Base-by-base conservation (phyloP, 2,113 vertebrate genomes). In the Murina feae region DNA sequence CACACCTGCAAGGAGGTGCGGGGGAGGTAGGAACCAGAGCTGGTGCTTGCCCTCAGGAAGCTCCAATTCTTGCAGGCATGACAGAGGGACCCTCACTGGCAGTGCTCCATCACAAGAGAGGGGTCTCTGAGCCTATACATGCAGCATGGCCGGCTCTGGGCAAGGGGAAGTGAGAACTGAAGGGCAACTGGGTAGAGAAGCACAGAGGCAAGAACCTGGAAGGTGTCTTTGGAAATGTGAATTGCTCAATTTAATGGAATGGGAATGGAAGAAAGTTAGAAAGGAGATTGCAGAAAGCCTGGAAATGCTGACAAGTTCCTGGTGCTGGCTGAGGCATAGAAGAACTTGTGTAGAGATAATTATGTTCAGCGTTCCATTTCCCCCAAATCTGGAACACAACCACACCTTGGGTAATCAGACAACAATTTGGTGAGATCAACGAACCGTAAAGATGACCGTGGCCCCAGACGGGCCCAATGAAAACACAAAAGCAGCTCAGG, bases 381-480 rank as follows among this genome's bases (percentile, higher is more conserved):
- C 94, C 60, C 91, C 69, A 58, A 53, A 82, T 90, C 94, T 96
- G 95, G 96, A 97, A 82, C 44, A 89, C 37, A 44, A 95, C 42
- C 88, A 92, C 4, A 25, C 78, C 88, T 92, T 95, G 90, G 92
- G 87, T 97, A 93, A 96, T 94, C 90, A 71, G 87, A 86, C 68
- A 97, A 96, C 96, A 97, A 96, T 94, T 35, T 37, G 88, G 92
- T 92, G 94, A 97, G 95, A 94, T 96, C 92, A 95, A 79, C 58
- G 0, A n/a, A 66, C 71, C 76, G 30, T 49, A 51, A 90, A 82
- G 87, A 85, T 23, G 91, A 68, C 84, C 39, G 55, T 87, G 90
- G 89, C 65, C 75, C 51, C 75, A 96, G 75, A 88, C 28, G 9
- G 83, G 58, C 68, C 68, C 30, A 72, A 23, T n/a, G 66, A 89